Conservation (phyloP, 2,888 invertebrate species). For the Hyposoter didymator region DNA sequence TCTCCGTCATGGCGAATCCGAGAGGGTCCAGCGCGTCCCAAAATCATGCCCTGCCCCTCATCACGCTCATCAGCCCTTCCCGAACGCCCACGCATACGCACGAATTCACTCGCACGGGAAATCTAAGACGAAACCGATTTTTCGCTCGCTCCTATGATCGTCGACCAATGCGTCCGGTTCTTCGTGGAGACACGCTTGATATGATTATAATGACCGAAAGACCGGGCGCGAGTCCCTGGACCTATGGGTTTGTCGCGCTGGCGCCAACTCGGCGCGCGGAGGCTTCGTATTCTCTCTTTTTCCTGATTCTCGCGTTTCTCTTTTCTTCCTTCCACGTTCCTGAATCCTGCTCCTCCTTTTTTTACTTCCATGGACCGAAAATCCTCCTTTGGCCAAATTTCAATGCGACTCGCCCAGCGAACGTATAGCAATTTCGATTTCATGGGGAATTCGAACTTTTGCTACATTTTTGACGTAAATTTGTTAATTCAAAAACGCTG, state of each 20-base stretch:
- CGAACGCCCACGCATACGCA: constrained; percentile 24
- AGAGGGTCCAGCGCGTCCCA: constrained; percentile 30
- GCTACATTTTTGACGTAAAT: background rate
- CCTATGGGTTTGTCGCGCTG: constrained; percentile 74
- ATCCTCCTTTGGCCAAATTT: constrained; percentile 75
- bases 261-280: constrained; percentile 77
- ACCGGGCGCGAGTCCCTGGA: constrained; percentile 30
- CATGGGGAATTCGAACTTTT: background rate
- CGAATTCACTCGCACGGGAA: constrained; percentile 30
- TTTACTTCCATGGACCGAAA: constrained; percentile 67
- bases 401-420: constrained; percentile 26
- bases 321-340: constrained; percentile 59
- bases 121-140: constrained; percentile 54
- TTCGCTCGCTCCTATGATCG: constrained; percentile 18
- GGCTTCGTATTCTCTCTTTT: constrained; percentile 37
- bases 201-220: constrained; percentile 73
- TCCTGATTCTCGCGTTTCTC: constrained; percentile 22
- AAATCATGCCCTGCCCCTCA: constrained; percentile 55
- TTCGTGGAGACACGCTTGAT: constrained; percentile 71
- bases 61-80: constrained; percentile 52
- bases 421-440: background rate
- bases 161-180: too few relatives aligned
- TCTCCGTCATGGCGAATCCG: constrained; percentile 55
- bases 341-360: constrained; percentile 31
- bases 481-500: background rate